phyloP scores from a whole-genome alignment of 2,113 vertebrate genomes.

The Chrysemys picta region DNA sequence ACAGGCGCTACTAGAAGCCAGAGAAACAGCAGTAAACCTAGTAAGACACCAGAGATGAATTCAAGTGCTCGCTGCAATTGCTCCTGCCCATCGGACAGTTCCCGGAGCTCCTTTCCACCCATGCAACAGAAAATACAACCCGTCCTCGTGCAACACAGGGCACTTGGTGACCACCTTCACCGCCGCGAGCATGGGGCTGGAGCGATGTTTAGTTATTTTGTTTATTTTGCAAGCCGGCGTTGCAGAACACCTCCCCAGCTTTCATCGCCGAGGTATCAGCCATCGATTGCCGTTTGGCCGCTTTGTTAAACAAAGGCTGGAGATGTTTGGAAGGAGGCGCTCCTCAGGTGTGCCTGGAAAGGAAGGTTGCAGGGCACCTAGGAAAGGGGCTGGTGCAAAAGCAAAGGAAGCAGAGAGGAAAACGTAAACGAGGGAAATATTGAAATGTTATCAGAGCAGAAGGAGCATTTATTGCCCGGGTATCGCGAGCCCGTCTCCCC shows the following conservation, averaged over 20 bases:
- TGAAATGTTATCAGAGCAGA: background rate
- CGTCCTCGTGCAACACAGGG: background rate
- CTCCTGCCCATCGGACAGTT: too few species aligned
- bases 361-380: too few species aligned
- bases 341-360: background rate
- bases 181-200: background rate
- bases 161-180: background rate
- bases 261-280: background rate
- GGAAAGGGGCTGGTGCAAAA: too few species aligned
- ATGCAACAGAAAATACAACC: background rate
- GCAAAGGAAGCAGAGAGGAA: too few species aligned
- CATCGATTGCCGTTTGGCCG: background rate
- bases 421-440: too few species aligned
- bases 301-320: too few species aligned
- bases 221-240: background rate
- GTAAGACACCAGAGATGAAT: slow-evolving; percentile 18
- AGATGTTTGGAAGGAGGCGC: too few species aligned
- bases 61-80: background rate
- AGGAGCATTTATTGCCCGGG: background rate
- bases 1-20: slow-evolving; percentile 6
- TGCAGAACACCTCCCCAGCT: background rate
- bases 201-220: background rate
- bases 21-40: slow-evolving; percentile 50
- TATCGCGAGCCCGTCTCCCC: background rate
- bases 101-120: too few species aligned